Evolutionary conservation across 2,113 vertebrate genomes (phyloP), one percentile per base, ranked within the genome.

Genomic region (Heterotis niloticus): DNA sequence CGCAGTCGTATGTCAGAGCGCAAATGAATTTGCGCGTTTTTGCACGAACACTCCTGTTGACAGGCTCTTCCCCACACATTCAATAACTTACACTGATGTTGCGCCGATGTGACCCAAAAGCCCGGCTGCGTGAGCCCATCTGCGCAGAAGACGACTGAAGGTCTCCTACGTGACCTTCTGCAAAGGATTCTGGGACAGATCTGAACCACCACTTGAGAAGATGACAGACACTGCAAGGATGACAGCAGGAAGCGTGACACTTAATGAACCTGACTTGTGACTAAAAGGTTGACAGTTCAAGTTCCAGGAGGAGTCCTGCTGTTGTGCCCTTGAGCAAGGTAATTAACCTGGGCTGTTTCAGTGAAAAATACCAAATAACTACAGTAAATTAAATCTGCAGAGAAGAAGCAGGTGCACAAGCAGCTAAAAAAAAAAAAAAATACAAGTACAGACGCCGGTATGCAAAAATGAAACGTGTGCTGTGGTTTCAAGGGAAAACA

Each of bases 181-280:
- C 24, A 12, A 28, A 59, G 71, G 71, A 74, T 74, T 59, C 54
- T 57, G 54, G 71, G 71, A 28, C 13, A 62, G 13, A 20, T 20
- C 52, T 10, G 52, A 56, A 44, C 34, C 34, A 44, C 34, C 34
- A 7, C 34, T 44, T 7, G 34, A 44, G 34, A 44, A 44, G 24
- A 57, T 26, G n/a, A 56, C 28, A 10, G 18, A 72, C 51, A 72
- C 69, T 23, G 44, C 69, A 71, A 74, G 5, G 23, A 17, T 23
- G 23, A 24, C 28, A 74, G 54, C 71, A 74, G 52, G 52, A 24
- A 26, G 71, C 23, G 5, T 73, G 51, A 73, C 24, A 23, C 54
- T 73, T 73, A 57, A 73, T 73, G 71, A 23, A n/a, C 18, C 23
- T 23, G 51, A 10, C 71, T 26, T 56, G 52, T 73, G 51, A 73